These are phyloP conservation scores for Microctonus aethiopoides DNA, from an alignment of 2,888 invertebrate species.

Conservation along the genomic window DNA sequence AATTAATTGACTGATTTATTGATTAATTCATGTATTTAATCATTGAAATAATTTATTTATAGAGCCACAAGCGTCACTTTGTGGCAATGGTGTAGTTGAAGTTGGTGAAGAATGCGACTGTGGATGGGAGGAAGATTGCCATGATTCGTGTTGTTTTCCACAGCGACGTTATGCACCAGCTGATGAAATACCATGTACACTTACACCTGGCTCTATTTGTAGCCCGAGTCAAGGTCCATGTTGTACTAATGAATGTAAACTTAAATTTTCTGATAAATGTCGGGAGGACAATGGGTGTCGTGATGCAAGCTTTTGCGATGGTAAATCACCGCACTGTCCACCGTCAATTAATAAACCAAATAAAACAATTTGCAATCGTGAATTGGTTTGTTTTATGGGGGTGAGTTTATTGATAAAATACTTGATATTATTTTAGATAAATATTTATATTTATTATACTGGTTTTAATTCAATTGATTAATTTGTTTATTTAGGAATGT, in stretches of 20 bases:
- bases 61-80: constrained; percentile 94
- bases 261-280: constrained; percentile 89
- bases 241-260: constrained; percentile 87
- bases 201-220: constrained; percentile 83
- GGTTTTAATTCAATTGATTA: neutral
- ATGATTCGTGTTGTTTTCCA: constrained; percentile 92
- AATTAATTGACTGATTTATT: no score
- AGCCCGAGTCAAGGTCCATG: constrained; percentile 95
- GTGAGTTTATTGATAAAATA: constrained; percentile 70
- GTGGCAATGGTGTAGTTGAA: constrained; percentile 98
- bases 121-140: constrained; percentile 97
- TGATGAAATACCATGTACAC: constrained; percentile 86
- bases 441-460: no score
- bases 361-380: constrained; percentile 95
- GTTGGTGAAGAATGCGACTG: constrained; percentile 98
- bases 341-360: constrained; percentile 92
- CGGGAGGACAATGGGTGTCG: constrained; percentile 94
- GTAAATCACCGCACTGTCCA: constrained; percentile 89
- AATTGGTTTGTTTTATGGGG: constrained; percentile 97
- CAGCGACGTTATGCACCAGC: constrained; percentile 83
- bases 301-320: constrained; percentile 92
- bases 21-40: no score
- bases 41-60: constrained; percentile 35
- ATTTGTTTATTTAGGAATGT: constrained; percentile 78
- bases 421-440: no score